phyloP scores from a whole-genome alignment of 2,797 vertebrate species.

The Phoxinus dragarum region DNA sequence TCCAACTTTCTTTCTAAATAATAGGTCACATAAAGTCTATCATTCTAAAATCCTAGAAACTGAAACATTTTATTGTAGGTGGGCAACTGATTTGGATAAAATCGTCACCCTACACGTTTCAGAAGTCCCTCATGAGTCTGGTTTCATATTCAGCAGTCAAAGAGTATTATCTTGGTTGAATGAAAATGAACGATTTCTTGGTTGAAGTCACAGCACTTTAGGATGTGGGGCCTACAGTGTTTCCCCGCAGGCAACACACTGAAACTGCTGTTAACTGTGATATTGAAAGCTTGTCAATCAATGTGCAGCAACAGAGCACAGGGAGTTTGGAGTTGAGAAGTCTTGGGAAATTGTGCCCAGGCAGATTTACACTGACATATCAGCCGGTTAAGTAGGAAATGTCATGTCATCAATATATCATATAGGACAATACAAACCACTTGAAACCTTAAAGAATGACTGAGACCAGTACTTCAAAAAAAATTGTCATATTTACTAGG shows the following conservation, averaged over 20 bases:
- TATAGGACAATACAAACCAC: not conserved
- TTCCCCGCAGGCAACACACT: conserved; percentile 27
- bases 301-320: not conserved
- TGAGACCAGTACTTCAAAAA: not conserved
- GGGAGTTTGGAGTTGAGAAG: conserved; percentile 10
- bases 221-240: conserved; percentile 20
- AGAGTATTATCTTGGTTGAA: conserved; percentile 27
- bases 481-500: not conserved
- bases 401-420: not conserved
- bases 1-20: not conserved
- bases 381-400: conserved; percentile 7
- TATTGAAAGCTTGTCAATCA: conserved; percentile 53
- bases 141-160: conserved; percentile 20
- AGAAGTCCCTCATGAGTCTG: not conserved
- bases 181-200: conserved; percentile 13
- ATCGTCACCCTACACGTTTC: not conserved
- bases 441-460: not conserved
- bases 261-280: conserved; percentile 35
- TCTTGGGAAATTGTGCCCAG: conserved; percentile 27
- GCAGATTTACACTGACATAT: conserved; percentile 11
- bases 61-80: not conserved
- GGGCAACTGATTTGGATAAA: not conserved
- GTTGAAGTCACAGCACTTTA: conserved; percentile 37
- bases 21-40: not conserved
- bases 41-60: not conserved